These are phyloP conservation scores for Bhutanitis thaidina DNA, from an alignment of 2,888 invertebrate genomes.

Conservation along the genomic window DNA sequence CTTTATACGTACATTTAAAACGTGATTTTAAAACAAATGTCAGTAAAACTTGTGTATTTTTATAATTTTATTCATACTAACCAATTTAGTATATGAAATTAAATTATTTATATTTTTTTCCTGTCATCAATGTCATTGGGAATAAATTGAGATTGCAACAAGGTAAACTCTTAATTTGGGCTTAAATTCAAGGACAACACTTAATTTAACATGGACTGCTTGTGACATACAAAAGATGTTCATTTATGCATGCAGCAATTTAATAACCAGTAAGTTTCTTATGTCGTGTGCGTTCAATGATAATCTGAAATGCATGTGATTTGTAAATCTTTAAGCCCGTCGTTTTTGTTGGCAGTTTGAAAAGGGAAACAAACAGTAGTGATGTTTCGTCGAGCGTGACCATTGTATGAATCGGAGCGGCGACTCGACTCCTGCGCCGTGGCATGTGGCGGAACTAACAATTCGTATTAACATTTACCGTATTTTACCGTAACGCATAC, in stretches of 20 bases:
- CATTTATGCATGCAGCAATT: conserved; percentile 23
- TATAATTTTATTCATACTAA: not conserved
- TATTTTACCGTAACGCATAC: conserved; percentile 53
- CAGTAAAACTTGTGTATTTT: too few relatives aligned
- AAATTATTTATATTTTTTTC: conserved; percentile 9
- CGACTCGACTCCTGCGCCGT: conserved; percentile 33
- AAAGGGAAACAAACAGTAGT: conserved; percentile 38
- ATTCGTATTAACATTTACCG: conserved; percentile 62
- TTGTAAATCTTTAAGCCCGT: conserved; percentile 20
- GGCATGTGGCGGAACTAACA: conserved; percentile 70
- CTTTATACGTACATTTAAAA: too few relatives aligned
- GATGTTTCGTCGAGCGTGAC: conserved; percentile 48
- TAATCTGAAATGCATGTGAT: conserved; percentile 22
- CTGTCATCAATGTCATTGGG: conserved; percentile 6
- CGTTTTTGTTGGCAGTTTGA: conserved; percentile 23
- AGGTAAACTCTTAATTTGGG: conserved; percentile 12
- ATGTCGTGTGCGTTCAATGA: conserved; percentile 20
- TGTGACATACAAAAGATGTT: conserved; percentile 22
- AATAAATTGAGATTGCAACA: conserved; percentile 9
- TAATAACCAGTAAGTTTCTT: conserved; percentile 23
- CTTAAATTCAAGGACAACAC: conserved; percentile 23
- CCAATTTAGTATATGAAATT: conserved; percentile 6
- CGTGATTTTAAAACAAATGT: too few relatives aligned
- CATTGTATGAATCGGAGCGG: conserved; percentile 39
- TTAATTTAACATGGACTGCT: conserved; percentile 19